Base-by-base conservation (phyloP, 2,113 vertebrate genomes). In the Syngnathus typhle region DNA sequence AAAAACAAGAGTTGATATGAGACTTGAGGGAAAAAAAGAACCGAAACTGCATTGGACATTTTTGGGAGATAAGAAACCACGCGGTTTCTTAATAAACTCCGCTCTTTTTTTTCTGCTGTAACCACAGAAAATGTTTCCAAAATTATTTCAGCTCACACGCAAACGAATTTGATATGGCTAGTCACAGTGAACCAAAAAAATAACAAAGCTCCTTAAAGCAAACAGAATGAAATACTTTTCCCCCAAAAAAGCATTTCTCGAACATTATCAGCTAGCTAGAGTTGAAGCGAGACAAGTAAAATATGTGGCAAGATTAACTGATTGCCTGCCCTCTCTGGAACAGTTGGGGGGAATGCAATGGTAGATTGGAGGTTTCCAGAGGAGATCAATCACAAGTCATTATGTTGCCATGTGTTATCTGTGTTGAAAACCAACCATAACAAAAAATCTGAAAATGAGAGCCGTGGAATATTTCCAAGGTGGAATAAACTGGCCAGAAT, bases 311-410 rank as follows among this genome's bases (percentile, higher is more conserved):
- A 76, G 72, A 79, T 79, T 49, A 78, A 85, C 67, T 75, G 71
- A 82, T 79, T 84, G 79, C 62, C 60, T 84, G 79, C 62, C 56
- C 55, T 74, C 64, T 76, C 60, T 77, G 72, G 69, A 46, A 64
- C 60, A 49, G 51, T 75, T 32, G 27, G 49, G 62, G 61, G 36
- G 21, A 51, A 60, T 49, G 64, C 80, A 77, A 82, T 64, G 23
- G 46, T 69, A 71, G 65, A 74, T 32, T 65, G 70, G 54, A 67
- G 59, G 70, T 65, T 59, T 78, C 43, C 67, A 75, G 76, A 76
- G 72, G 63, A 77, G 74, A 84, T 80, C 78, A 78, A 83, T 59
- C 64, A 71, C 71, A 79, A 23, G 66, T 65, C 66, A 75, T 69
- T 68, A 67, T 68, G 71, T 62, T 69, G 56, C 69, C 65, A 66